Evolutionary conservation across 2,888 invertebrate species (phyloP).

Genomic region (Ceratothoa steindachneri): DNA sequence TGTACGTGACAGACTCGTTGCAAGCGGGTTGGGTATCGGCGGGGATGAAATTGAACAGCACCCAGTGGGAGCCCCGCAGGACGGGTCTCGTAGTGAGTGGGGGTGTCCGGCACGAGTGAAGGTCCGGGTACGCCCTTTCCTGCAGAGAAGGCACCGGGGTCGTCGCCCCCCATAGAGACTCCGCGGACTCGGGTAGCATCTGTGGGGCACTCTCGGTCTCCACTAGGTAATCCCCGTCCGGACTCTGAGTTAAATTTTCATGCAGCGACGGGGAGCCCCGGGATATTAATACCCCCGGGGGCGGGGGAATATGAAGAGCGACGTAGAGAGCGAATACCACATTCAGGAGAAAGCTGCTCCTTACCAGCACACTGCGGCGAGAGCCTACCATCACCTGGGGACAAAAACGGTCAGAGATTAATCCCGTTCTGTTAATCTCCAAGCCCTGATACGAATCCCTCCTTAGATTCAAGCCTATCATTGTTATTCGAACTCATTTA

Average conservation of each 20-base stretch:
- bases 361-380: constrained; percentile 41
- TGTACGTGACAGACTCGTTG: constrained; percentile 82
- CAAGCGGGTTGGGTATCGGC: constrained; percentile 62
- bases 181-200: constrained; percentile 12
- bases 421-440: too few relatives aligned
- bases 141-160: constrained; percentile 36
- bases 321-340: constrained; percentile 44
- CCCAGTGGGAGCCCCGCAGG: constrained; percentile 80
- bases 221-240: constrained; percentile 29
- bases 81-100: constrained; percentile 50
- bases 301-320: constrained; percentile 34
- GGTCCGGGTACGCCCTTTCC: constrained; percentile 42
- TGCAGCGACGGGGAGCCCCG: constrained; percentile 17
- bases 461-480: too few relatives aligned
- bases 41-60: constrained; percentile 77
- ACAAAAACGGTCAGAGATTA: too few relatives aligned
- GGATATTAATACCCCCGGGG: constrained; percentile 19
- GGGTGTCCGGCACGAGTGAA: constrained; percentile 40
- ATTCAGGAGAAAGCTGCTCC: constrained; percentile 30
- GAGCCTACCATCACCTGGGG: constrained; percentile 42
- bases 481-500: too few relatives aligned
- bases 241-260: constrained; percentile 31
- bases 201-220: background rate
- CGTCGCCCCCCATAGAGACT: constrained; percentile 4
- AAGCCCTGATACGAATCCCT: too few relatives aligned